phyloP scores from a whole-genome alignment of 2,797 vertebrate species.

The Pseudochirops corinnae region DNA sequence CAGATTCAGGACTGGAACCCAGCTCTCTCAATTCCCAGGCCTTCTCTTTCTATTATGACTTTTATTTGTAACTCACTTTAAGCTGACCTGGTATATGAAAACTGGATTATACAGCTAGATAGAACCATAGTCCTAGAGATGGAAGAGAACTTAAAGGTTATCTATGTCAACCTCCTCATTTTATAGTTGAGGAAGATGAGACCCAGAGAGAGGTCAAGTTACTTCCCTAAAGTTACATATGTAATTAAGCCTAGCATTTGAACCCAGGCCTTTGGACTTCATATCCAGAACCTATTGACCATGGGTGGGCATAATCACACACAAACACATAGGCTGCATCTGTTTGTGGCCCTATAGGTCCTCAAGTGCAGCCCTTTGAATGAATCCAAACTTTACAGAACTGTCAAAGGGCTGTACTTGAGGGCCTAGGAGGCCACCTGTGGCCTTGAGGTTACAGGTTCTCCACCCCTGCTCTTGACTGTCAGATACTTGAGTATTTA shows the following conservation, averaged over 20 bases:
- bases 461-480: background rate
- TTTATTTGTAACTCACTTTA: background rate
- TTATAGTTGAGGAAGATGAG: background rate
- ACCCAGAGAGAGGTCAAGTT: background rate
- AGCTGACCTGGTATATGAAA: background rate
- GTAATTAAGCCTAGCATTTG: background rate
- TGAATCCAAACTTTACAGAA: too few species aligned
- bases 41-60: background rate
- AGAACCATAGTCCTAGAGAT: background rate
- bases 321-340: too few species aligned
- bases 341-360: too few species aligned
- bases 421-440: too few species aligned
- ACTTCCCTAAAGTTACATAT: background rate
- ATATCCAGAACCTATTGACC: background rate
- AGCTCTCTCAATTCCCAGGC: background rate
- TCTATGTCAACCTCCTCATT: background rate
- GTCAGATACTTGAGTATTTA: background rate
- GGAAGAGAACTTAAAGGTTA: background rate
- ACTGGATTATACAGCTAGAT: background rate
- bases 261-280: background rate
- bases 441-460: too few species aligned
- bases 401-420: too few species aligned
- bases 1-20: background rate
- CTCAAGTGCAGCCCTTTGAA: too few species aligned
- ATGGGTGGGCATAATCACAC: too few species aligned